Percentiles rank a stretch among this genome's conserved stretches.
Evolutionary conservation across 2,888 invertebrate genomes (phyloP).

Genomic region (Crepidodera aurea): DNA sequence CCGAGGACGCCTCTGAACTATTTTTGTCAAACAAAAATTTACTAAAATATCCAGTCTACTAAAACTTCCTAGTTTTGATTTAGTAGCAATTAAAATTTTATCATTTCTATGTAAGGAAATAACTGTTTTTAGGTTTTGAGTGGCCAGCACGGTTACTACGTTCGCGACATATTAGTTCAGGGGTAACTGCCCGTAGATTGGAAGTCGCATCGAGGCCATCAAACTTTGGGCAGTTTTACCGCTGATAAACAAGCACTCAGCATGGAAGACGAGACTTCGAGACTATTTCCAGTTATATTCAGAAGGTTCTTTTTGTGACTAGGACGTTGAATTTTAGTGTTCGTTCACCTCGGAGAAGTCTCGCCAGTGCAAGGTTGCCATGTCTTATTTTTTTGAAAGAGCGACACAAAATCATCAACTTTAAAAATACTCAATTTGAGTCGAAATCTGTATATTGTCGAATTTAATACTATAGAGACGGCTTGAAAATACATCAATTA

Average conservation of each 20-base stretch:
- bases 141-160: no score
- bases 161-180: not conserved
- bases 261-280: constrained; percentile 13
- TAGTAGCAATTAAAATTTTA: no score
- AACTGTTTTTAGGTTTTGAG: no score
- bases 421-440: not conserved
- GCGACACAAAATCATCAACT: not conserved
- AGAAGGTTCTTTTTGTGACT: constrained; percentile 33
- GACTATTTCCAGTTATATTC: constrained; percentile 17
- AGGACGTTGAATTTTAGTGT: constrained; percentile 45
- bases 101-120: no score
- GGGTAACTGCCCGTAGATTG: constrained; percentile 24
- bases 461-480: no score
- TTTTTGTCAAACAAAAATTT: no score
- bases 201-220: constrained; percentile 24
- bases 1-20: no score
- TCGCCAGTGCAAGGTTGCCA: constrained; percentile 33
- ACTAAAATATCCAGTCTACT: no score
- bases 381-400: not conserved
- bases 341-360: constrained; percentile 52
- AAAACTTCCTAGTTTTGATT: no score
- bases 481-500: no score
- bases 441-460: no score
- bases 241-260: constrained; percentile 6
- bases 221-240: constrained; percentile 24